phyloP scores from a whole-genome alignment of 2,797 vertebrate species.

The Setipinna tenuifilis region DNA sequence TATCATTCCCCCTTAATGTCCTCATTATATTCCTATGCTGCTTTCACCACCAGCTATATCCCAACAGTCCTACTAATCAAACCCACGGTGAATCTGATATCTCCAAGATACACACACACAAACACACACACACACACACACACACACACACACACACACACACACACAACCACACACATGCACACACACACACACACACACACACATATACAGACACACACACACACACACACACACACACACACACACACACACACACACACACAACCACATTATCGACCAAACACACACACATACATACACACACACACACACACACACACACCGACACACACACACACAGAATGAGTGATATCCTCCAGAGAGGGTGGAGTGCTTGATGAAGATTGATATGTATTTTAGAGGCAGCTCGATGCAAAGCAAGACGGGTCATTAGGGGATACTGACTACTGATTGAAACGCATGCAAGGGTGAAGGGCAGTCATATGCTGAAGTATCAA shows the following conservation, averaged over 20 bases:
- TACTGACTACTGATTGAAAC: constrained; percentile 51
- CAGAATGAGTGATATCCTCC: constrained; percentile 5
- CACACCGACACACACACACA: neutral
- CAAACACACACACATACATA: neutral
- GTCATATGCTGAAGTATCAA: neutral
- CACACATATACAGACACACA: neutral
- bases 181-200: neutral
- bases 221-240: neutral
- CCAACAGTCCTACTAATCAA: no score
- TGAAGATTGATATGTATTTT: constrained; percentile 50
- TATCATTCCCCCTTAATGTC: no score
- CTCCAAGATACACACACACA: no score
- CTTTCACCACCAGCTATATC: no score
- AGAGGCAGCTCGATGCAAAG: constrained; percentile 39
- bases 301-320: neutral
- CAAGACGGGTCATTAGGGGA: constrained; percentile 49
- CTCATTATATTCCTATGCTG: no score
- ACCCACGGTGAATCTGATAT: no score
- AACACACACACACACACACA: neutral
- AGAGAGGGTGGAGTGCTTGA: constrained; percentile 35
- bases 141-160: no score
- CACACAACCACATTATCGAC: no score
- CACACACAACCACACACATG: neutral
- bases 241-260: no score
- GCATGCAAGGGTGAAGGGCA: constrained; percentile 43